Evolutionary conservation across 2,888 invertebrate species (phyloP), one percentile per base, ranked within the genome.

Genomic region (Orthosia gothica): DNA sequence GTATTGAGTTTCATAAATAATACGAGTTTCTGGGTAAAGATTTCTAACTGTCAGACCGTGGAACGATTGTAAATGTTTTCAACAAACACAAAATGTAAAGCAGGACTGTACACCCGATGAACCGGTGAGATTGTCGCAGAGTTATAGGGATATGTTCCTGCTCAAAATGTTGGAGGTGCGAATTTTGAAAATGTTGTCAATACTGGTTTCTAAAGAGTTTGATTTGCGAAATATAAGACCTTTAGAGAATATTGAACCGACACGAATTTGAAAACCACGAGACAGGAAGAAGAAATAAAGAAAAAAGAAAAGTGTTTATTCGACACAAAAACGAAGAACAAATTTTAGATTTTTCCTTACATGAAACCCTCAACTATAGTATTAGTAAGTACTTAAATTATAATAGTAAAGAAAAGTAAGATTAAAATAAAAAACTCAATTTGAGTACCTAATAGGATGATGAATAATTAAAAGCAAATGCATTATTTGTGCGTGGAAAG

Each of bases 1-100:
- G 55, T 20, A 40, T 55, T 79, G 79, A 81, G 70, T 74, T 83
- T 80, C 81, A 82, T 89, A 89, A 87, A 87, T 89, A 89, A 89
- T 87, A 85, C 79, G 72, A 79, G 85, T 87, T 88, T 80, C 84
- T 85, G 85, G 81, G 84, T 83, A 86, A 88, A 83, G 82, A 85
- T 84, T 88, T 88, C 83, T 84, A 88, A 83, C 85, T 80, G 83
- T 77, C 74, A 59, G 49, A 69, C 82, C 81, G 70, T 79, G 84
- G 82, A 81, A 86, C 82, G 83, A 82, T 83, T 82, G 79, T 74
- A 69, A 72, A 83, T 83, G 76, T 83, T 82, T 76, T 72, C 70
- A 82, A 82, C 82, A 78, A 82, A 85, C 74, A 82, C 82, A 59
- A 82, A 83, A 85, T 85, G 76, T 84, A 76, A 85, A 76, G 79